These are phyloP conservation scores for Semnornis frantzii DNA, from an alignment of 2,113 vertebrate species.

Conservation along the genomic window DNA sequence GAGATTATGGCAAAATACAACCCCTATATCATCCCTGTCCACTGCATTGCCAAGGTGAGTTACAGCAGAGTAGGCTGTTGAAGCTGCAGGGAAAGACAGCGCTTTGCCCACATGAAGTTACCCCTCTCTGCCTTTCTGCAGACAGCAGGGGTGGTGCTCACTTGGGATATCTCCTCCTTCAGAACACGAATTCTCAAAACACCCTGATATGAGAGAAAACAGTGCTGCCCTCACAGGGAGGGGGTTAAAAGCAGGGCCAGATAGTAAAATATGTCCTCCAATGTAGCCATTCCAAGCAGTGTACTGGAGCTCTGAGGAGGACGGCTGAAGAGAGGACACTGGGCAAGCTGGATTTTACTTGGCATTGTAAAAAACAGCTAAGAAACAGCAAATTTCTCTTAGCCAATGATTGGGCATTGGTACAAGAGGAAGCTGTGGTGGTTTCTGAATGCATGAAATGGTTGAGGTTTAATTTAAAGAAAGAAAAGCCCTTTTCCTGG, in stretches of 20 bases:
- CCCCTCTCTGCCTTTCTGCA: background rate
- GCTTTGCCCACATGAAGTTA: background rate
- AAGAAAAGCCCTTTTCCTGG: background rate
- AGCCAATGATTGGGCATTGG: background rate
- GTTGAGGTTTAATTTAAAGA: background rate
- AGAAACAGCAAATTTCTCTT: background rate
- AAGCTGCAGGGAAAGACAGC: background rate
- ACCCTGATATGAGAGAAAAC: background rate
- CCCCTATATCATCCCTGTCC: conserved; percentile 81
- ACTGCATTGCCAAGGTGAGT: conserved; percentile 87
- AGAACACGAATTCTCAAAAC: background rate
- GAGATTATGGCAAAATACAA: conserved; percentile 60
- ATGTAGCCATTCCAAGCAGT: background rate
- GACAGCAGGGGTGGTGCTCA: background rate
- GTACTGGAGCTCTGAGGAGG: background rate
- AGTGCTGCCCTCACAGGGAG: background rate
- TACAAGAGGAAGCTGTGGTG: background rate
- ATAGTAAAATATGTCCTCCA: background rate
- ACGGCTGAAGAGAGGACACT: background rate
- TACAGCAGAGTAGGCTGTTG: rapidly evolving
- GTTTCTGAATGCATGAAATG: rapidly evolving
- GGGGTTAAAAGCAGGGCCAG: background rate
- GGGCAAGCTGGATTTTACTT: background rate
- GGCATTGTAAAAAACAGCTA: background rate
- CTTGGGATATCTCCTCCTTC: background rate